phyloP scores from a whole-genome alignment of 2,888 invertebrate genomes.

The Torymus aiolomorphi region DNA sequence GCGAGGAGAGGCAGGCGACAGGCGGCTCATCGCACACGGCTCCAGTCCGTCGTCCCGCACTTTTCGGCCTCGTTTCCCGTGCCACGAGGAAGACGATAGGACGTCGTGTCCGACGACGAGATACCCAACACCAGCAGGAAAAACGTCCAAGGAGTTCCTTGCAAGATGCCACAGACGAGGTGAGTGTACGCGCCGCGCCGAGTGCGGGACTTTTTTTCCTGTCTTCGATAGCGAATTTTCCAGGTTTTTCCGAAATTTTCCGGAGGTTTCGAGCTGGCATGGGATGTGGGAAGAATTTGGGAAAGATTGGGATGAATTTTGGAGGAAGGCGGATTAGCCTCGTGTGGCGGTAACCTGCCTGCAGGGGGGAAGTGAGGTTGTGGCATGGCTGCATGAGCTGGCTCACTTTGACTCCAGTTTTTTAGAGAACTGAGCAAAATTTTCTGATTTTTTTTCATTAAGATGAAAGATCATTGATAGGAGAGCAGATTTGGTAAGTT shows the following conservation, averaged over 20 bases:
- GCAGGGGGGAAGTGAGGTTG: slow-evolving; percentile 35
- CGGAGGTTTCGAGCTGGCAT: background rate
- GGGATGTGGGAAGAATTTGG: background rate
- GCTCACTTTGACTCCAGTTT: slow-evolving; percentile 9
- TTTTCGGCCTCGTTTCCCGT: slow-evolving; percentile 38
- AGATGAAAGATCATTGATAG: slow-evolving; percentile 2
- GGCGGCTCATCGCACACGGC: background rate
- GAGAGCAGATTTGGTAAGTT: background rate
- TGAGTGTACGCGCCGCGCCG: slow-evolving; percentile 60
- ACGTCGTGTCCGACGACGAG: too few relatives aligned
- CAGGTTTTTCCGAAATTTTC: slow-evolving; percentile 1
- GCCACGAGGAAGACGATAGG: background rate
- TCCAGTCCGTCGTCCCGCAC: slow-evolving; percentile 33
- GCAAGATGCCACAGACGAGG: slow-evolving; percentile 74
- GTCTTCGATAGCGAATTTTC: slow-evolving; percentile 27
- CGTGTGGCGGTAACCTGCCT: slow-evolving; percentile 52
- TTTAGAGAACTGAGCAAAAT: background rate
- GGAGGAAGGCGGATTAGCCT: background rate
- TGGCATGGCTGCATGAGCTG: slow-evolving; percentile 44
- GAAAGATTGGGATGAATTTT: background rate
- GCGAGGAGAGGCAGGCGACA: slow-evolving; percentile 7
- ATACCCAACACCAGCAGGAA: too few relatives aligned
- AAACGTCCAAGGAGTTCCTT: background rate
- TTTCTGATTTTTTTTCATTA: background rate
- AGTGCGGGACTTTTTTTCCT: slow-evolving; percentile 39